Evolutionary conservation across 2,113 vertebrate species (phyloP).

Genomic region (Oxyruncus cristatus): DNA sequence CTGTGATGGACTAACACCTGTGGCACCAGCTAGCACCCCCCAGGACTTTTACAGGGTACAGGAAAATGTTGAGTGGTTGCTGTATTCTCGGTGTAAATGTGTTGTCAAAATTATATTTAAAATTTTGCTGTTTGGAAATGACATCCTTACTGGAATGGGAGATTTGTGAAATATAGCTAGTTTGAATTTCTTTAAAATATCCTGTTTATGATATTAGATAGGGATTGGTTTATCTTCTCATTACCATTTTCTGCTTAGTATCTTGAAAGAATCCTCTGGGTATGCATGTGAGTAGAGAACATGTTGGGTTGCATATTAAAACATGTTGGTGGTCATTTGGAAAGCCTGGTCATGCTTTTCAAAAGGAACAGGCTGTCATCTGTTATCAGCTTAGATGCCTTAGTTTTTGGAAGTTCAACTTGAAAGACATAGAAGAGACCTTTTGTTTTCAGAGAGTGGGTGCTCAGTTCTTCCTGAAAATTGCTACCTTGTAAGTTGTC

Average conservation of each 20-base stretch:
- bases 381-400: background rate
- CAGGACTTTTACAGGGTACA: background rate
- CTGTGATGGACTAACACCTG: slow-evolving; percentile 4
- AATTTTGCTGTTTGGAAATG: background rate
- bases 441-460: background rate
- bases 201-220: background rate
- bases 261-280: background rate
- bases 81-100: background rate
- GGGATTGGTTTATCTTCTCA: background rate
- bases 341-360: background rate
- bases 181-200: background rate
- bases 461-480: background rate
- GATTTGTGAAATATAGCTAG: background rate
- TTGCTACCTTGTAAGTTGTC: background rate
- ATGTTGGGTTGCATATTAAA: background rate
- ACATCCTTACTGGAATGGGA: background rate
- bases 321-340: accelerated
- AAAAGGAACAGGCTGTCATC: background rate
- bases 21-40: background rate
- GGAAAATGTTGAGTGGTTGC: background rate
- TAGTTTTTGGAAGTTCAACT: background rate
- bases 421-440: background rate
- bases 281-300: background rate
- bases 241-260: background rate
- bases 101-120: background rate